A percentile compares a stretch with the other conserved stretches of the same genome.
These are phyloP conservation scores for Corythaeola cristata DNA, from an alignment of 2,113 vertebrate genomes.

Conservation along the genomic window DNA sequence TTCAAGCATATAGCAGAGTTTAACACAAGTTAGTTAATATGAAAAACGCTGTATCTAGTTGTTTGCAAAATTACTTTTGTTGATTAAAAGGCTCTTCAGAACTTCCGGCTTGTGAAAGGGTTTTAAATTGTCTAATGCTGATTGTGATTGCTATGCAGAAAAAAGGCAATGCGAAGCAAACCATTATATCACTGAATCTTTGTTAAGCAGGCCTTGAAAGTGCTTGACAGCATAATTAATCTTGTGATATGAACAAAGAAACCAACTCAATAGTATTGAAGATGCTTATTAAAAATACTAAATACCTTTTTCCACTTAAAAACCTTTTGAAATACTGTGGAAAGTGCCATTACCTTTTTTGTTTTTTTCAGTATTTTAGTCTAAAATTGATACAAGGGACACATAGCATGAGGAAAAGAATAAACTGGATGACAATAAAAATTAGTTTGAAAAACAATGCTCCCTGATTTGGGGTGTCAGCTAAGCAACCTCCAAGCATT, in stretches of 20 bases:
- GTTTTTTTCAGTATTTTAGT: conserved; percentile 79
- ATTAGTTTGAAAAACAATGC: conserved; percentile 72
- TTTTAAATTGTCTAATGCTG: conserved; percentile 97
- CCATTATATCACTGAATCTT: conserved; percentile 99
- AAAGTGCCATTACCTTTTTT: conserved; percentile 86
- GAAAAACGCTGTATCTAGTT: conserved; percentile 86
- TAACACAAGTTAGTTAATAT: conserved; percentile 84
- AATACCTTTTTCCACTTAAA: conserved; percentile 93
- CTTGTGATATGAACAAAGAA: conserved; percentile 99
- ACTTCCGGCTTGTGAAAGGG: conserved; percentile 90
- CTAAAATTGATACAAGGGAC: conserved; percentile 82
- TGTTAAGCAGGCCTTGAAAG: conserved; percentile 99
- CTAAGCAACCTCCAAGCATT: conserved; percentile 24
- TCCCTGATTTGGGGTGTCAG: conserved; percentile 25
- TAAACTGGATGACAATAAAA: conserved; percentile 80
- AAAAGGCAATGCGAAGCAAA: conserved; percentile 89
- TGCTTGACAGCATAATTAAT: conserved; percentile 99
- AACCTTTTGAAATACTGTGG: conserved; percentile 84
- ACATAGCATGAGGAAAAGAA: conserved; percentile 80
- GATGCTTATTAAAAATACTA: conserved; percentile 99
- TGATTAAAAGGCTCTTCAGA: conserved; percentile 94
- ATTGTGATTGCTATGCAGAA: conserved; percentile 96
- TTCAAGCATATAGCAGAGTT: conserved; percentile 73
- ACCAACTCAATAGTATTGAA: conserved; percentile 99
- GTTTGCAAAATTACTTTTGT: conserved; percentile 92